Conservation (phyloP, 2,797 vertebrate species). For the Rhinichthys osculus region DNA sequence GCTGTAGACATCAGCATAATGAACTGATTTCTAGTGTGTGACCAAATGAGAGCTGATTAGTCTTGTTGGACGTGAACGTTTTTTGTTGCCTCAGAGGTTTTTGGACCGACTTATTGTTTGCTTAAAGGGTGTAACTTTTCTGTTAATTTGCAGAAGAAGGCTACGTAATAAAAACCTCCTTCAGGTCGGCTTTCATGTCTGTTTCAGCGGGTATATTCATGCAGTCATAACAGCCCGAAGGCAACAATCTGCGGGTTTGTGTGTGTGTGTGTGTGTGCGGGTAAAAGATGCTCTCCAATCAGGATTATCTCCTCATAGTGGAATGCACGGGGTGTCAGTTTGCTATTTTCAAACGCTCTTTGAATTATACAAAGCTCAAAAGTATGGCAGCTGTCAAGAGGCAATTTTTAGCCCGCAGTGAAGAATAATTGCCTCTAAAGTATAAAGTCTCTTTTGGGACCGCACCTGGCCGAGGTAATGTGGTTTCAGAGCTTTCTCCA, state of each 20-base stretch:
- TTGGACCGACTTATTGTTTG: conserved; percentile 74
- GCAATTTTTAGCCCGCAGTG: conserved; percentile 37
- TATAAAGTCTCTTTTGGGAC: conserved; percentile 9
- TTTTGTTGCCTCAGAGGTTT: conserved; percentile 57
- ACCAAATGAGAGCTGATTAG: conserved; percentile 51
- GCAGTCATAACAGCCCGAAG: conserved; percentile 78
- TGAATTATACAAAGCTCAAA: conserved; percentile 35
- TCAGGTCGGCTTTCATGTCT: conserved; percentile 79
- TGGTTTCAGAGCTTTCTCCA: conserved; percentile 31
- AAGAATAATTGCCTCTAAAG: conserved; percentile 33
- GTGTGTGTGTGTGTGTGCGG: conserved; percentile 39
- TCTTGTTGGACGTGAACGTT: conserved; percentile 48
- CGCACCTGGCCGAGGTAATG: conserved; percentile 32
- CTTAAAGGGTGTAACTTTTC: conserved; percentile 79
- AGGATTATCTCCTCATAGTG: conserved; percentile 71
- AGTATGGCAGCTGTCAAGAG: conserved; percentile 40
- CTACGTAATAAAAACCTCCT: conserved; percentile 63
- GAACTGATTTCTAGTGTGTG: background rate
- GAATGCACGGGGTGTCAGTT: conserved; percentile 72
- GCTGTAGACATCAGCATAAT: conserved; percentile 10
- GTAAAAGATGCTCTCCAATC: conserved; percentile 66
- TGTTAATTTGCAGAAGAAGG: conserved; percentile 76
- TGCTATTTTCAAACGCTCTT: conserved; percentile 59
- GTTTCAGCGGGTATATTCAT: conserved; percentile 74
- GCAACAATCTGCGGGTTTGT: conserved; percentile 63